These are phyloP conservation scores for Calcarius lapponicus DNA, from an alignment of 2,797 vertebrate genomes.

Conservation along the genomic window DNA sequence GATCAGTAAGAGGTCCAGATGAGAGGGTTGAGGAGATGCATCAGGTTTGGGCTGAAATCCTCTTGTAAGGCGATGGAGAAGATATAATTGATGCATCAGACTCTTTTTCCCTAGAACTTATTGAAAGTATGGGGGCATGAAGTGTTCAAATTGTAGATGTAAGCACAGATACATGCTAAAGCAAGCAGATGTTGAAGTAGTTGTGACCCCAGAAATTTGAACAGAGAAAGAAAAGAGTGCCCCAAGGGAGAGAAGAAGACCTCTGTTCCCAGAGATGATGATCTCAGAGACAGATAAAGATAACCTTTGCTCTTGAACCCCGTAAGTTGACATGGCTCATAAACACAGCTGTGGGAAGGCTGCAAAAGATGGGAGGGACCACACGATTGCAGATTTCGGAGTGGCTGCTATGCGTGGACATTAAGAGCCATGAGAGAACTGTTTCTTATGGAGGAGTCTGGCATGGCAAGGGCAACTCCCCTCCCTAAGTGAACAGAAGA, in stretches of 20 bases:
- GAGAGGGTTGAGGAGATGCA: not conserved
- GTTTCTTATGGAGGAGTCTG: not conserved
- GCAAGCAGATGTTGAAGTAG: not conserved
- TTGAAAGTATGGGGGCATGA: not conserved
- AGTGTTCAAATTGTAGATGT: not conserved
- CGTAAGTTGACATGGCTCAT: not conserved
- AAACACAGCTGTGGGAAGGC: not conserved
- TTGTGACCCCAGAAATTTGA: not conserved
- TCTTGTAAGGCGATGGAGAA: not conserved
- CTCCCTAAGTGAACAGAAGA: not conserved
- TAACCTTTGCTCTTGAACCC: not conserved
- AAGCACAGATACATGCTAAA: not conserved
- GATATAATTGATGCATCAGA: not conserved
- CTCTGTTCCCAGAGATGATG: not conserved
- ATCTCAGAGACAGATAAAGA: not conserved
- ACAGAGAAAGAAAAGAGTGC: not conserved
- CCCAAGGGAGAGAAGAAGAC: not conserved
- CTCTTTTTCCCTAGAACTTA: not conserved
- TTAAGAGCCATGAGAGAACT: not conserved
- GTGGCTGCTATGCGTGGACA: rapidly evolving
- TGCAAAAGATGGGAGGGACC: not conserved
- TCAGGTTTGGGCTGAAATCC: not conserved
- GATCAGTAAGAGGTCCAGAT: not conserved
- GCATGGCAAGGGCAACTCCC: not conserved
- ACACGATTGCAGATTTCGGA: rapidly evolving